Evolutionary conservation across 2,113 vertebrate genomes (phyloP).

Genomic region (Plestiodon gilberti): DNA sequence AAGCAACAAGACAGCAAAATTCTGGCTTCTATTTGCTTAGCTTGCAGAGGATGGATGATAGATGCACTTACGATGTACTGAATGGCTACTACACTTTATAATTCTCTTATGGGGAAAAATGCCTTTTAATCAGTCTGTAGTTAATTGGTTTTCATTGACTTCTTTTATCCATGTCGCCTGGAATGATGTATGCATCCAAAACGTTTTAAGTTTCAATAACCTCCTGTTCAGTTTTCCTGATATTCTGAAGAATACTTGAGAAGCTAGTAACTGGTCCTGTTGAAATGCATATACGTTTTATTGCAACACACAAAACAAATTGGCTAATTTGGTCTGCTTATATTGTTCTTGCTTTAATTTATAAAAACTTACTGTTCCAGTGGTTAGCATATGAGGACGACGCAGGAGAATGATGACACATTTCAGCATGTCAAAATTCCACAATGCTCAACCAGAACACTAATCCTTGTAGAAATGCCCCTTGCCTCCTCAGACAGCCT

Average conservation of each 20-base stretch:
- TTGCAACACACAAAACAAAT: neutral
- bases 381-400: neutral
- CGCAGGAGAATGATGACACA: neutral
- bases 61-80: neutral
- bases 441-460: neutral
- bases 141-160: constrained; percentile 23
- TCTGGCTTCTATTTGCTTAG: constrained; percentile 22
- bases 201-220: neutral
- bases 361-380: neutral
- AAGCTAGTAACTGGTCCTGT: neutral
- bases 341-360: neutral
- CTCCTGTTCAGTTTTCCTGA: neutral
- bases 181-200: neutral
- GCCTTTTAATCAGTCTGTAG: constrained; percentile 14
- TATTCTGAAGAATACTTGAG: neutral
- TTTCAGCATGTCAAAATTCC: neutral
- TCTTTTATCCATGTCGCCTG: neutral
- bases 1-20: neutral
- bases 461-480: neutral
- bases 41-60: neutral
- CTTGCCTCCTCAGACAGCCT: neutral
- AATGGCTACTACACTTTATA: neutral
- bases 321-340: neutral
- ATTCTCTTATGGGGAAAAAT: neutral
- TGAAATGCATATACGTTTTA: neutral